Base-by-base conservation (phyloP, 2,113 vertebrate species). In the Scytalopus superciliaris region DNA sequence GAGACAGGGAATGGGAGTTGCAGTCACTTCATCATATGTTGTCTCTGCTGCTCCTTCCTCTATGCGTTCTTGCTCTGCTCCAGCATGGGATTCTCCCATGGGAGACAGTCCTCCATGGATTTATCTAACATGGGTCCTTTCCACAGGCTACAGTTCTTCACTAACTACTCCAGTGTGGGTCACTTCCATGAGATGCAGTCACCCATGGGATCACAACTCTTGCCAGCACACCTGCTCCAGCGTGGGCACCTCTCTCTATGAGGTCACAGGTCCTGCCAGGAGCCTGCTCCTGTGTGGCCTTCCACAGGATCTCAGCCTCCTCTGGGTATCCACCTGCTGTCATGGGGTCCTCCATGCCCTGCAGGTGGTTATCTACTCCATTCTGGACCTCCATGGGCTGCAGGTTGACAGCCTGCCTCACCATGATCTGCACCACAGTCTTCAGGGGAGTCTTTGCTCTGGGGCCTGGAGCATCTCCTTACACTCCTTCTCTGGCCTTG, bases 1-100 rank as follows among this genome's bases (percentile, higher is more conserved):
- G 30, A 21, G 62, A n/a, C 0, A 0, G 42, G 37, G 19, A 82
- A 70, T 52, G 21, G 30, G 7, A 63, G 5, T 35, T 70, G 28
- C 18, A 25, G 64, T 82, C 5, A 37, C 27, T 63, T 63, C 60
- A 40, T 40, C 37, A 40, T 27, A 30, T 4, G 3, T 63, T 40
- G 12, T 63, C 37, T 63, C 60, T 63, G 27, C 37, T 5, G 8
- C 12, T 40, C 19, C 27, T 28, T 40, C 60, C 37, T 40, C 27
- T 18, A 40, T 4, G 12, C 37, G 9, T 24, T 63, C 27, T 40
- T 40, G 18, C 18, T 18, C 39, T 63, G 60, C 60, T 63, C 27
- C 27, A 40, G 12, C 8, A 12, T 40, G 37, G 25, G 17, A 16
- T 62, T 17, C 2, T 62, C 25, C 35, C 35, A 39, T 39, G 59